Percentiles rank a stretch among this genome's conserved stretches.
phyloP scores from a whole-genome alignment of 2,888 invertebrate genomes.

The Ophion ellenae region DNA sequence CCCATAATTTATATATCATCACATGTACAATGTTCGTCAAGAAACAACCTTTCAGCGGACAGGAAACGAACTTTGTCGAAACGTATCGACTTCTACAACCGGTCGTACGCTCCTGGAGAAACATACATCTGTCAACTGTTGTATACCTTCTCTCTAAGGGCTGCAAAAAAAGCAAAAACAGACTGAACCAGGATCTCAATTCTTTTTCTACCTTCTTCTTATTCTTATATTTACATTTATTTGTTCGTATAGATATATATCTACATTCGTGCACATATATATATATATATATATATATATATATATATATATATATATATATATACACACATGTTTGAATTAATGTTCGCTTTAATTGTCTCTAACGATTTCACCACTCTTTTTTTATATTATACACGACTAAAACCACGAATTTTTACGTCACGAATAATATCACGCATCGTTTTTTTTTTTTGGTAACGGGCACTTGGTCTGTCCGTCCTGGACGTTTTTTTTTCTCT shows the following conservation, averaged over 20 bases:
- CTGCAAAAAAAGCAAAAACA: slow-evolving; percentile 34
- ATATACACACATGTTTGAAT: slow-evolving; percentile 36
- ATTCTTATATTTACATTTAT: slow-evolving; percentile 15
- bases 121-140: slow-evolving; percentile 64
- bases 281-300: too few species aligned
- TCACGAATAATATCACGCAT: slow-evolving; percentile 52
- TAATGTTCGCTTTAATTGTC: slow-evolving; percentile 61
- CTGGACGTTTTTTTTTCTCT: slow-evolving; percentile 22
- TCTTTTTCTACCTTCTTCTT: slow-evolving; percentile 38
- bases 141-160: slow-evolving; percentile 54
- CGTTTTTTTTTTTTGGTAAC: slow-evolving; percentile 30
- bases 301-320: neutral
- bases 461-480: slow-evolving; percentile 52
- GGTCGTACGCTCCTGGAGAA: slow-evolving; percentile 67
- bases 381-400: slow-evolving; percentile 46
- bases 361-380: slow-evolving; percentile 59
- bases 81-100: slow-evolving; percentile 70
- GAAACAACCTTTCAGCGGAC: slow-evolving; percentile 74
- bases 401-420: slow-evolving; percentile 48
- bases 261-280: neutral
- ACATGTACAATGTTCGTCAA: slow-evolving; percentile 68
- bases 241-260: slow-evolving; percentile 19
- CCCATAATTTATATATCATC: slow-evolving; percentile 50
- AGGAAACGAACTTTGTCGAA: slow-evolving; percentile 68
- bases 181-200: slow-evolving; percentile 49